These are phyloP conservation scores for Carabus problematicus DNA, from an alignment of 2,888 invertebrate species.

Conservation along the genomic window DNA sequence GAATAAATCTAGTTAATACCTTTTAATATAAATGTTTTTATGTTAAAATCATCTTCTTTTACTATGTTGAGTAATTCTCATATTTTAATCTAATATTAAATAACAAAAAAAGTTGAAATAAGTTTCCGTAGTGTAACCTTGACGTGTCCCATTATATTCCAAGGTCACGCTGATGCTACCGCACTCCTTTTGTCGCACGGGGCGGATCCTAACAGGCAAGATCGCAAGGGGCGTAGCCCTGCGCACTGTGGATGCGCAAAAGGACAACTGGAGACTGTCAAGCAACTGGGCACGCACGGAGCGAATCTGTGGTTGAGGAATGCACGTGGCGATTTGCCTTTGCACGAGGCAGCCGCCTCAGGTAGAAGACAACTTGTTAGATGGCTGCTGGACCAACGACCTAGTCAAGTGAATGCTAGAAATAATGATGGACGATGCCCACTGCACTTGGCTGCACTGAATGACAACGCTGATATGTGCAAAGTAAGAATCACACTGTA, in stretches of 20 bases:
- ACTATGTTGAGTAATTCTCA: too few species aligned
- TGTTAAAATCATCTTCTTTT: too few species aligned
- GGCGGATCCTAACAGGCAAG: slow-evolving; percentile 91
- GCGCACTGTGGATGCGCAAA: slow-evolving; percentile 96
- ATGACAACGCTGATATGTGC: slow-evolving; percentile 93
- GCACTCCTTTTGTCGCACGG: slow-evolving; percentile 86
- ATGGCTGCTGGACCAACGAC: slow-evolving; percentile 85
- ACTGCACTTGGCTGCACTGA: slow-evolving; percentile 91
- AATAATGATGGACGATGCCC: slow-evolving; percentile 94
- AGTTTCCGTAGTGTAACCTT: too few species aligned
- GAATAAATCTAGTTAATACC: too few species aligned
- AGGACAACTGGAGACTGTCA: slow-evolving; percentile 80
- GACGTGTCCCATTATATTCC: not conserved
- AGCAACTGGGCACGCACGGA: slow-evolving; percentile 72
- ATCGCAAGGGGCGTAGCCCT: slow-evolving; percentile 89
- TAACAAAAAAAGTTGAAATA: too few species aligned
- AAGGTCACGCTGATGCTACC: slow-evolving; percentile 92
- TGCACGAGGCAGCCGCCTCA: slow-evolving; percentile 95
- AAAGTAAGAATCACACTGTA: too few species aligned
- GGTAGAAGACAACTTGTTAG: slow-evolving; percentile 87
- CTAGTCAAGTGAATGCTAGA: slow-evolving; percentile 83
- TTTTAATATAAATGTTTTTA: too few species aligned
- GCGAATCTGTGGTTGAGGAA: slow-evolving; percentile 93
- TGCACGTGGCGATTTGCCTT: slow-evolving; percentile 91
- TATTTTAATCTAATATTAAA: too few species aligned